Base-by-base conservation (phyloP, 30 jellyfish, hydroid and myxozoan genomes). In the Hydractinia echinata region DNA sequence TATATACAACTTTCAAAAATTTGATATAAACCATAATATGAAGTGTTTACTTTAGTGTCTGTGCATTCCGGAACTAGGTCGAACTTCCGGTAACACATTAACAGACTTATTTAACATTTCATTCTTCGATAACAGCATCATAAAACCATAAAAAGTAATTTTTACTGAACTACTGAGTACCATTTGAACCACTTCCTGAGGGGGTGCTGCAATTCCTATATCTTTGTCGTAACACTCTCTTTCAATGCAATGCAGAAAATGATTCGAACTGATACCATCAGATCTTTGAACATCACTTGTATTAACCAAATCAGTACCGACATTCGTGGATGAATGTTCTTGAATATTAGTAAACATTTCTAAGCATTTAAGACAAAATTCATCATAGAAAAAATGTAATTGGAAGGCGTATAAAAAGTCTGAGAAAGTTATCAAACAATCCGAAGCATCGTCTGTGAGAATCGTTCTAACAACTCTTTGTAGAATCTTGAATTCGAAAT, bases 341-440 rank as follows among this genome's bases (percentile, higher is more conserved):
- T 64, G 74, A 7, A 64, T 44, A n/a, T 64, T 51, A 64, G 4
- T 64, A 13, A 64, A 64, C 4, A 64, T 64, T n/a, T 64, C 74
- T 51, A 64, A 64, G 39, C 74, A 64, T 64, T 64, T 44, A 44
- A 16, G 74, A 64, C 74, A 64, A 13, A 64, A 64, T 13, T 64
- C 84, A 8, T 83, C 93, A 50, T 54, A 88, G 53, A 70, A 88
- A 48, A 88, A 76, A 73, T 88, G 96, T 18, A 88, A 74, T 73
- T 88, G 96, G 64, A 88, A 88, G 7, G 94, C 96, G 67, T 82
- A 88, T 5, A 88, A 79, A 53, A 88, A 88, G 53, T 88, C 96
- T 1, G 84, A 67, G 68, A 88, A 88, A 10, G 96, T 74, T 73
- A 88, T 82, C 70, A 88, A 54, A 66, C 96, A 88, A 56, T 88